Percentiles rank a stretch among this genome's conserved stretches.
Evolutionary conservation across 2,888 invertebrate species (phyloP).

Genomic region (Tenthredo notha): DNA sequence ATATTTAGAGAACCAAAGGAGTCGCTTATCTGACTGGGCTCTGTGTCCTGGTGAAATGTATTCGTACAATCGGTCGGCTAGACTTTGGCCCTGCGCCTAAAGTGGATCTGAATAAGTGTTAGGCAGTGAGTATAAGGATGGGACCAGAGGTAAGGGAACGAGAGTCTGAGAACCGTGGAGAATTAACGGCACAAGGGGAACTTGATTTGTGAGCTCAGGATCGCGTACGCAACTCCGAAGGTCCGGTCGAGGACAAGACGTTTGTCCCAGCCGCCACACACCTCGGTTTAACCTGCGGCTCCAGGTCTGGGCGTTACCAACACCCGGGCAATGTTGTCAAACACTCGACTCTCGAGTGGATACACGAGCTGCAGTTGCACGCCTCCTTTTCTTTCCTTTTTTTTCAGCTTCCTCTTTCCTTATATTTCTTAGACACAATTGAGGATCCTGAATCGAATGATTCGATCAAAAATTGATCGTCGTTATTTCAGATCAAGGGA

Average conservation of each 20-base stretch:
- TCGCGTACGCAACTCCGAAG: constrained; percentile 36
- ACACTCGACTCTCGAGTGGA: constrained; percentile 66
- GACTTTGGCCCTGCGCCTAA: constrained; percentile 17
- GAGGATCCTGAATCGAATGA: not conserved
- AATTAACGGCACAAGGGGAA: constrained; percentile 34
- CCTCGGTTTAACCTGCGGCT: not conserved
- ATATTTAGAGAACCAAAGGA: not conserved
- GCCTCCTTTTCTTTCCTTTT: constrained; percentile 34
- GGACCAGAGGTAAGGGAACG: not conserved
- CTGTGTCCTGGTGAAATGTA: not conserved
- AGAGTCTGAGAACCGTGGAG: constrained; percentile 39
- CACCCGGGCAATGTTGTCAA: constrained; percentile 63
- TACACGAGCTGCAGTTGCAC: constrained; percentile 56
- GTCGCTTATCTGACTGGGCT: constrained; percentile 13
- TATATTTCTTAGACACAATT: not conserved
- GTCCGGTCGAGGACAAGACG: constrained; percentile 18
- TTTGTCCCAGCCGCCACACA: constrained; percentile 40
- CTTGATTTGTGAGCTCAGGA: constrained; percentile 49
- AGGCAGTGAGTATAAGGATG: not conserved
- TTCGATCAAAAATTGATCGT: not conserved
- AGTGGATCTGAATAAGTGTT: constrained; percentile 11
- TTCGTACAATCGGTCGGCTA: not conserved
- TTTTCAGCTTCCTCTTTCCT: constrained; percentile 24
- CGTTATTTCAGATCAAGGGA: not conserved
- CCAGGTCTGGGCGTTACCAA: constrained; percentile 35